Percentiles rank a stretch among this genome's conserved stretches.
Conservation (phyloP, 2,888 invertebrate genomes). For the Busseola fusca region DNA sequence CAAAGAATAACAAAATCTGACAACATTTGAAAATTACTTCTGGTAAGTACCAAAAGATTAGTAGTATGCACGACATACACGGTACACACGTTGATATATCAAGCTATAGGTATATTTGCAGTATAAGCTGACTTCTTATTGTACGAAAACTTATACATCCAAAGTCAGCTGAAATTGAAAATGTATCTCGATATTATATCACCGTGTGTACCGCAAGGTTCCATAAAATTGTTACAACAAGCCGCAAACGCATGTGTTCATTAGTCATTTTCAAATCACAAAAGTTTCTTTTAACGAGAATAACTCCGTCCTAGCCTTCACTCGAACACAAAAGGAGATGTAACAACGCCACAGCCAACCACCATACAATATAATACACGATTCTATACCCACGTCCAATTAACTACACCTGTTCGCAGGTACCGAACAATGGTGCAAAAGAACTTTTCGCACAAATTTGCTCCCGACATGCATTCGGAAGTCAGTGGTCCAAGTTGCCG, state of each 20-base stretch:
- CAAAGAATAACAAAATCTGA: not conserved
- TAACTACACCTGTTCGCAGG: constrained; percentile 56
- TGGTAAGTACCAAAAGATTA: not conserved
- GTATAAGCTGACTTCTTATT: too few relatives aligned
- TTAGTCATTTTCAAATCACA: constrained; percentile 43
- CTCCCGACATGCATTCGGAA: constrained; percentile 70
- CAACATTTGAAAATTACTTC: not conserved
- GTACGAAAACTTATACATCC: too few relatives aligned
- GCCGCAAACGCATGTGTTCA: constrained; percentile 3
- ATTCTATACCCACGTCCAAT: constrained; percentile 58
- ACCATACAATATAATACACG: constrained; percentile 47
- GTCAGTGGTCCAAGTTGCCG: constrained; percentile 64
- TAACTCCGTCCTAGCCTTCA: constrained; percentile 51
- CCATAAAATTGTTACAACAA: not conserved
- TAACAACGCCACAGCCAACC: constrained; percentile 42
- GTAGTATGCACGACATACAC: not conserved
- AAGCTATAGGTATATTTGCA: too few relatives aligned
- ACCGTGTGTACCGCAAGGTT: not conserved
- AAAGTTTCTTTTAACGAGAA: constrained; percentile 45
- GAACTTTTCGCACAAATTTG: constrained; percentile 62
- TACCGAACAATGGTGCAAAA: constrained; percentile 61
- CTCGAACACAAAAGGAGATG: constrained; percentile 56
- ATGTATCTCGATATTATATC: too few relatives aligned
- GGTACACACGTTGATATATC: too few relatives aligned
- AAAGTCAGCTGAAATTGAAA: too few relatives aligned